Evolutionary conservation across 2,888 invertebrate genomes (phyloP), one percentile per base, ranked within the genome.

Genomic region (Drosophila tanythrix): DNA sequence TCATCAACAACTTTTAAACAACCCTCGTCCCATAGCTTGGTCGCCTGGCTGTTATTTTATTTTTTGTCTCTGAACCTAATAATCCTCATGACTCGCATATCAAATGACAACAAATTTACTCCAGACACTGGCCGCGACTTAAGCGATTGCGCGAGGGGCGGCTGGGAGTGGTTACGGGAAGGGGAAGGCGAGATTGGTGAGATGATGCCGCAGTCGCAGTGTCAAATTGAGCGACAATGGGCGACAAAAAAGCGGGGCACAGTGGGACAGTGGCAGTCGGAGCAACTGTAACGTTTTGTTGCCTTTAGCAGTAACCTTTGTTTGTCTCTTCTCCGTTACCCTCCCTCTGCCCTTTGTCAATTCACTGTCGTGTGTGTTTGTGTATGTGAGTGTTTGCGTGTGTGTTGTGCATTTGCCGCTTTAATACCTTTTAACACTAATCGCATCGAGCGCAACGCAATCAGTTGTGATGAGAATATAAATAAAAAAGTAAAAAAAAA

Each of bases 401-500:
- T 91, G 91, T 91, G 91, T 83, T 91, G 92, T 91, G 92, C 91
- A 92, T 92, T 92, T 92, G 93, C 92, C 92, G 92, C 93, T 93
- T 92, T 92, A 92, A 93, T 92, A 92, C 92, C 92, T 93, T 92
- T 92, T 92, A 92, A 92, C 92, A 92, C 92, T 92, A 92, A 92
- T 92, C 92, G 92, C 91, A 92, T 88, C 87, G 87, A 83, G 83
- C 86, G 84, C 84, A 83, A 82, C 84, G 92, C 92, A 92, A 92
- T 92, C 92, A 92, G 90, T 92, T 92, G 92, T 92, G 92, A 92
- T 92, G 92, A 92, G 92, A 92, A 92, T 92, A 91, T 91, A 91
- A 91, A 92, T 90, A 91, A 88, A 90, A 89, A 82, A 69, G 74
- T 43, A 43, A 56, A 53, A 64, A 58, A 74, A 75, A 61, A 66